Conservation (phyloP, 2,888 invertebrate species). For the Proisotoma minuta region DNA sequence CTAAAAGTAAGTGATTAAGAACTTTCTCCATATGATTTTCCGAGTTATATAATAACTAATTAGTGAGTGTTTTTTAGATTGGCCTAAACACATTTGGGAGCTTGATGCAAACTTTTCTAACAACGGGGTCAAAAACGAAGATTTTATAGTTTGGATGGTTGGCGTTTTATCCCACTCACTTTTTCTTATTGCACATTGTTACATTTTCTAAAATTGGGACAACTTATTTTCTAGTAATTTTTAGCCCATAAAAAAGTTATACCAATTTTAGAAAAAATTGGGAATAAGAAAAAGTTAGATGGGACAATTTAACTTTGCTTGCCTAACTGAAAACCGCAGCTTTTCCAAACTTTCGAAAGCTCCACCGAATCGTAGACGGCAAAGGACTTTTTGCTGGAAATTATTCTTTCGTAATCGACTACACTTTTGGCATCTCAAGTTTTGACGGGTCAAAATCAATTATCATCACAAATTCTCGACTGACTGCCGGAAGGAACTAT, state of each 20-base stretch:
- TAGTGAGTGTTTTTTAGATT: constrained; percentile 12
- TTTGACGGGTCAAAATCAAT: constrained; percentile 27
- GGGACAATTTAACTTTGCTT: too few species aligned
- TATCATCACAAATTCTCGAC: constrained; percentile 21
- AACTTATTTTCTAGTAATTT: too few species aligned
- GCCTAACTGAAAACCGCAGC: too few species aligned
- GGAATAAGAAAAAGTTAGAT: too few species aligned
- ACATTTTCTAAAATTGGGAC: too few species aligned
- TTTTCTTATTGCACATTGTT: too few species aligned
- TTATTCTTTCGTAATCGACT: constrained; percentile 25
- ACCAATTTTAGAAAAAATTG: too few species aligned
- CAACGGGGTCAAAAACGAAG: constrained; percentile 33
- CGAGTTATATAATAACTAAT: not conserved
- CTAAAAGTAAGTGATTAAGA: constrained; percentile 11
- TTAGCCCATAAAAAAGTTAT: too few species aligned
- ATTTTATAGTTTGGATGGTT: constrained; percentile 35
- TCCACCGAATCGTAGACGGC: constrained; percentile 24
- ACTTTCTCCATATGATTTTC: not conserved
- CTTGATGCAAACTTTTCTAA: constrained; percentile 24
- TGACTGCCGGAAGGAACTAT: constrained; percentile 25
- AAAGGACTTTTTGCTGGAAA: constrained; percentile 30
- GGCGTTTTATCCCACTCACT: too few species aligned
- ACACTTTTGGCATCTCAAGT: constrained; percentile 20
- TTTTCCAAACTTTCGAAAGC: constrained; percentile 31
- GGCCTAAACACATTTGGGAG: constrained; percentile 30